phyloP scores from a whole-genome alignment of 2,113 vertebrate genomes.

The Excalfactoria chinensis region DNA sequence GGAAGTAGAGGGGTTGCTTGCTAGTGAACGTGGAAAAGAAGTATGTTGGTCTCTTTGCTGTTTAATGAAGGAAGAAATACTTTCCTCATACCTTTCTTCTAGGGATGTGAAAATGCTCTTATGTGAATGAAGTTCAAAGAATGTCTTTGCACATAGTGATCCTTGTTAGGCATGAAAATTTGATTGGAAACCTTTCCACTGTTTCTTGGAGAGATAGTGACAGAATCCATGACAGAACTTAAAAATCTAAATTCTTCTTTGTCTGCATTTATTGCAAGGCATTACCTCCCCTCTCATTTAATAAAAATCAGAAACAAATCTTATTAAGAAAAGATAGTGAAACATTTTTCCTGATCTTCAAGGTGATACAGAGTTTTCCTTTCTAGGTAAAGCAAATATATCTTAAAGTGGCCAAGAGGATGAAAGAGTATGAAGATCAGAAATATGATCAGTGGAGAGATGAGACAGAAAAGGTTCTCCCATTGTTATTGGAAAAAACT shows the following conservation, averaged over 20 bases:
- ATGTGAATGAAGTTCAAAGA: neutral
- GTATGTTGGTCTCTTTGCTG: conserved; percentile 65
- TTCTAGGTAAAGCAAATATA: conserved; percentile 86
- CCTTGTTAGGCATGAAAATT: neutral
- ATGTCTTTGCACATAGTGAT: neutral
- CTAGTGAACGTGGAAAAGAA: conserved; percentile 76
- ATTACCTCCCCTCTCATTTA: neutral
- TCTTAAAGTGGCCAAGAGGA: conserved; percentile 76
- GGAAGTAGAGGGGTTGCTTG: conserved; percentile 82
- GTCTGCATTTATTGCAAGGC: neutral
- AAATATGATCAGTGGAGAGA: conserved; percentile 83
- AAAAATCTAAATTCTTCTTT: neutral
- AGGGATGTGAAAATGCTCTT: neutral
- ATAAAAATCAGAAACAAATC: neutral
- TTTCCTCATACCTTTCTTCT: neutral
- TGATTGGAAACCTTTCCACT: neutral
- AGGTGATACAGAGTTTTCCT: neutral
- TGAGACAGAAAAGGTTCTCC: conserved; percentile 72
- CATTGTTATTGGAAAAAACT: conserved; percentile 80
- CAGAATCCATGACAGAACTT: neutral
- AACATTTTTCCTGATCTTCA: neutral
- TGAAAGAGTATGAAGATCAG: conserved; percentile 83
- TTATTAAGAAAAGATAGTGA: neutral
- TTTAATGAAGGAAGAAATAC: neutral
- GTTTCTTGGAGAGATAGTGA: neutral